Base-by-base conservation (phyloP, 2,797 vertebrate species). In the Hylomyscus alleni region DNA sequence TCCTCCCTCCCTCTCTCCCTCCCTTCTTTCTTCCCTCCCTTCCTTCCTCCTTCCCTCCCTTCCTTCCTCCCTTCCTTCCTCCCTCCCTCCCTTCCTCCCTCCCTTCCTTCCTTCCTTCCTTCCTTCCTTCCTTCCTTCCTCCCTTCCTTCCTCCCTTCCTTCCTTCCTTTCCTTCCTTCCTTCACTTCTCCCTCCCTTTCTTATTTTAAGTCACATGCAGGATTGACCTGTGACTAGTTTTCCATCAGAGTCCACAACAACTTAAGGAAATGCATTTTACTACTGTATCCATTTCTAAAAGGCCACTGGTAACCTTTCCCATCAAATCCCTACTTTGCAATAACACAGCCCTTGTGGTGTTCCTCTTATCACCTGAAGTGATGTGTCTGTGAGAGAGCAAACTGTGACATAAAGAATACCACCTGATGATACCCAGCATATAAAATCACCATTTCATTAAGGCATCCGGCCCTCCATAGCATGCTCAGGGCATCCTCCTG, bases 371-470 rank as follows among this genome's bases (percentile, higher is more conserved):
- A 65, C 67, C 77, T 92, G 50, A 84, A 37, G 86, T 2, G 19
- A 90, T n/a, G 24, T 56, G 34, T 94, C 85, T 93, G 85, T 69
- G 17, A 85, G 75, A 92, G 44, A 91, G 56, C 40, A 84, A 84
- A 96, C 31, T 34, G 1, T 84, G 19, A 54, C 44, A 90, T 83
- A 56, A 89, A 89, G 93, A 92, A 73, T 86, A 22, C 24, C 62
- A 75, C 86, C 75, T 97, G 62, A 54, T 94, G 87, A 85, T 65
- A 52, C 11, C 3, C 34, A 58, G 26, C 60, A 54, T 83, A 76
- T 87, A 83, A 94, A 91, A 93, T 86, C 65, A 73, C 8, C 47
- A 50, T 77, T 83, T 96, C 24, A 88, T 67, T n/a, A 95, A 89
- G 31, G 75, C 91, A 84, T 26, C 37, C 6, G 1, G 9, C 69